phyloP scores from a whole-genome alignment of 2,797 vertebrate species.

The Oceanodroma leucorhoa region DNA sequence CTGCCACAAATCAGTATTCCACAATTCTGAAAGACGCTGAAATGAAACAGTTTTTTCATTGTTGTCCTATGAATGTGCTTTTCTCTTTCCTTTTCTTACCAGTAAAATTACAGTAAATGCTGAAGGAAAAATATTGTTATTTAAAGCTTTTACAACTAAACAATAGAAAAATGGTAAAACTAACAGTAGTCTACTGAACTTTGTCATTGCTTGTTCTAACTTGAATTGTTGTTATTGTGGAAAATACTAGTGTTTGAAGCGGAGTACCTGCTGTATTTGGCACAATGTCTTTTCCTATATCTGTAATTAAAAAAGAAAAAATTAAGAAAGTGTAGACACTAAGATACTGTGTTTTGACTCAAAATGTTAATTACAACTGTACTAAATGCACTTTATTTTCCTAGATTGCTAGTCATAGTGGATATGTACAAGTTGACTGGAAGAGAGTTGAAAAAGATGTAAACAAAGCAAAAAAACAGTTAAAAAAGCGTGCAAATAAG shows the following conservation, averaged over 20 bases:
- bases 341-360: background rate
- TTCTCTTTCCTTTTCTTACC: background rate
- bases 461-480: constrained; percentile 94
- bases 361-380: background rate
- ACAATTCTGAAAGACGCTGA: background rate
- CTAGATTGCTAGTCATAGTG: constrained; percentile 94
- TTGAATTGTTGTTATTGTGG: background rate
- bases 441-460: constrained; percentile 98
- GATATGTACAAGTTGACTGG: constrained; percentile 96
- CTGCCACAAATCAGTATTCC: background rate
- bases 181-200: background rate
- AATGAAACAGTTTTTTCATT: background rate
- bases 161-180: background rate
- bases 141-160: background rate
- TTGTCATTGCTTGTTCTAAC: background rate
- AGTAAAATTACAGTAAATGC: background rate
- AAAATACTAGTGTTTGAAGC: background rate
- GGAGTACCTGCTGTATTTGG: background rate
- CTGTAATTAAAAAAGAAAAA: background rate
- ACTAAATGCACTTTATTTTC: constrained; percentile 43
- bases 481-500: constrained; percentile 90
- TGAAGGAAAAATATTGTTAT: background rate
- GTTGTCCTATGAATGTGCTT: background rate
- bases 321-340: background rate
- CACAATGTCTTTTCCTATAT: background rate